These are phyloP conservation scores for Diloba caeruleocephala DNA, from an alignment of 2,888 invertebrate species.

Conservation along the genomic window DNA sequence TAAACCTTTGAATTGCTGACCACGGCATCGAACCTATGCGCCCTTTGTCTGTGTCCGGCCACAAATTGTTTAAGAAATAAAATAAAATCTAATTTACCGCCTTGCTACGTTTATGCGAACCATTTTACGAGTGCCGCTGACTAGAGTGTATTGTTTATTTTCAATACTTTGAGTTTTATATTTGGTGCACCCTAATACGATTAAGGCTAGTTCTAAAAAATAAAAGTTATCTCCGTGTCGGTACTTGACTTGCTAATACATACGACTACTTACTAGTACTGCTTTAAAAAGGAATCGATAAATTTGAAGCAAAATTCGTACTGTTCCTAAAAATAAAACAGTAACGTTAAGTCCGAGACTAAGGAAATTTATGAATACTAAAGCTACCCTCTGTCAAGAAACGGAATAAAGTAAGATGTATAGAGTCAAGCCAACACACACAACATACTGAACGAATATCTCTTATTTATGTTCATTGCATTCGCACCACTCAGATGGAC, in stretches of 20 bases:
- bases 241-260: constrained; percentile 26
- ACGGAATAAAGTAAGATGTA: constrained; percentile 66
- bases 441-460: constrained; percentile 65
- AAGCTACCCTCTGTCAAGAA: constrained; percentile 41
- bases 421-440: constrained; percentile 60
- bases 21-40: constrained; percentile 83
- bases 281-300: constrained; percentile 1
- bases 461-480: constrained; percentile 85
- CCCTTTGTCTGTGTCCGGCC: constrained; percentile 85
- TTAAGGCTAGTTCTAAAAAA: constrained; percentile 60
- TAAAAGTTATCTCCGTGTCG: constrained; percentile 59
- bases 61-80: constrained; percentile 88
- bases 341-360: neutral
- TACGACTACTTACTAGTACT: constrained; percentile 1
- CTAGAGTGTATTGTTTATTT: constrained; percentile 78
- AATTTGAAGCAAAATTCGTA: neutral
- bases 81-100: constrained; percentile 88
- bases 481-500: constrained; percentile 80
- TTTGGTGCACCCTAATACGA: constrained; percentile 69
- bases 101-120: constrained; percentile 84
- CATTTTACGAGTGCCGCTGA: constrained; percentile 81
- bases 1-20: constrained; percentile 88
- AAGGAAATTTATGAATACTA: constrained; percentile 48
- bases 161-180: constrained; percentile 76
- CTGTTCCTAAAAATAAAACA: neutral